These are phyloP conservation scores for Salmo trutta DNA, from an alignment of 2,797 vertebrate species.

Conservation along the genomic window DNA sequence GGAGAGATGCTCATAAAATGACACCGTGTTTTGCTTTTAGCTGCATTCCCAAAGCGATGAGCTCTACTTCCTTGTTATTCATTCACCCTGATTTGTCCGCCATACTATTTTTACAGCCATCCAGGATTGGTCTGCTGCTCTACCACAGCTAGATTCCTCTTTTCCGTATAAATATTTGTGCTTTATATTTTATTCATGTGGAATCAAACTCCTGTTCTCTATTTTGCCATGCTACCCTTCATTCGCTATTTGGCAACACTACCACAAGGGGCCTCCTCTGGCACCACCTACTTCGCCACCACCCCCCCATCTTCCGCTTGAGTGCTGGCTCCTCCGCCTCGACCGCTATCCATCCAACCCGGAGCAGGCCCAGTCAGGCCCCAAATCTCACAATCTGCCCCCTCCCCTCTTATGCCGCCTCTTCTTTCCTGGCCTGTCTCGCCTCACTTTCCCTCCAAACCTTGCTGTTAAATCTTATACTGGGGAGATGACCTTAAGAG, in stretches of 20 bases:
- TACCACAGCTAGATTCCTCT: conserved; percentile 41
- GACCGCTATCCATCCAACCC: conserved; percentile 32
- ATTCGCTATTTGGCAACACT: conserved; percentile 19
- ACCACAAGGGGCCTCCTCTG: conserved; percentile 35
- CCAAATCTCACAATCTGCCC: conserved; percentile 36
- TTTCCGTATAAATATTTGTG: conserved; percentile 61
- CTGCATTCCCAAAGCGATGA: too few species aligned
- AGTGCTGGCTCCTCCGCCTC: conserved; percentile 51
- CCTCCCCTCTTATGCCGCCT: background rate
- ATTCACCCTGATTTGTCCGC: conserved; percentile 11
- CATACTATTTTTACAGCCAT: conserved; percentile 36
- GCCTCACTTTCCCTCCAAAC: conserved; percentile 37
- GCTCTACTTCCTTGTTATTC: too few species aligned
- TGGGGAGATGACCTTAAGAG: conserved; percentile 10
- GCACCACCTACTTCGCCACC: conserved; percentile 8
- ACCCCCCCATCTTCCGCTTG: conserved; percentile 53
- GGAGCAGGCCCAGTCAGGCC: conserved; percentile 13
- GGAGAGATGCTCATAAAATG: too few species aligned
- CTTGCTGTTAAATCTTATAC: conserved; percentile 53
- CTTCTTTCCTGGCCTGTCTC: conserved; percentile 5
- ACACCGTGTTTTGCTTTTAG: too few species aligned
- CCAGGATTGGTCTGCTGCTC: conserved; percentile 9
- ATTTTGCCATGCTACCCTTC: conserved; percentile 27
- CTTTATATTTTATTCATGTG: conserved; percentile 68
- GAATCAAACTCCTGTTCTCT: conserved; percentile 53